A percentile compares a stretch with the other conserved stretches of the same genome.
Conservation (phyloP, 2,888 invertebrate species). For the Drosophila testacea region DNA sequence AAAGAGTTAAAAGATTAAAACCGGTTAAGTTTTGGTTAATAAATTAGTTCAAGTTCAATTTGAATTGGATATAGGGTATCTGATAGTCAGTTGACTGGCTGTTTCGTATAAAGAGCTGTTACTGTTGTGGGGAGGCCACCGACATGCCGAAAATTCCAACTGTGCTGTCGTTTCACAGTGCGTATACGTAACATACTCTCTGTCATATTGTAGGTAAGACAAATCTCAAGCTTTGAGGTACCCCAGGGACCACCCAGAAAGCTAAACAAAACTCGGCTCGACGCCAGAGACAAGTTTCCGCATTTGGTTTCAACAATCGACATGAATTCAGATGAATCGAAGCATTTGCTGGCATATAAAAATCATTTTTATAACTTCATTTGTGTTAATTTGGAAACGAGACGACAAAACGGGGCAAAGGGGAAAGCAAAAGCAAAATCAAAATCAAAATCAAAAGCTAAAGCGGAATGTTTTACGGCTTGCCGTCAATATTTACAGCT, state of each 20-base stretch:
- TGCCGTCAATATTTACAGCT: conserved; percentile 75
- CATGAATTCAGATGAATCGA: conserved; percentile 38
- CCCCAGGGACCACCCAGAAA: conserved; percentile 59
- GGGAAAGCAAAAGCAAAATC: background rate
- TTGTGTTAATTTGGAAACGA: conserved; percentile 78
- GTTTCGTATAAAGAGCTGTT: background rate
- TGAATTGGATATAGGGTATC: conserved; percentile 7
- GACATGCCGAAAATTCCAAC: conserved; percentile 22
- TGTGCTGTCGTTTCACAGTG: conserved; percentile 13
- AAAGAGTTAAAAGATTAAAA: background rate
- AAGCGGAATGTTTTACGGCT: conserved; percentile 52
- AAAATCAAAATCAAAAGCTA: background rate
- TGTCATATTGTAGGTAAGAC: background rate
- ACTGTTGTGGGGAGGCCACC: conserved; percentile 23
- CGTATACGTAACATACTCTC: conserved; percentile 25
- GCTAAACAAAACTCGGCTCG: conserved; percentile 28
- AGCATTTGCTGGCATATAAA: conserved; percentile 59
- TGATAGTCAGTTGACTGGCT: background rate
- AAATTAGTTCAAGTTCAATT: conserved; percentile 1
- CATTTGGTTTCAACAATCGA: conserved; percentile 58
- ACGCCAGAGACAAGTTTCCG: conserved; percentile 74
- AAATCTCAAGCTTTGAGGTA: conserved; percentile 5
- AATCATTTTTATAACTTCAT: conserved; percentile 82
- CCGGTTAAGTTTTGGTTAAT: conserved; percentile 2
- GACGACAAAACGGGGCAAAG: background rate